A percentile compares a stretch with the other conserved stretches of the same genome.
Conservation (phyloP, 2,797 vertebrate genomes). For the Falco biarmicus region DNA sequence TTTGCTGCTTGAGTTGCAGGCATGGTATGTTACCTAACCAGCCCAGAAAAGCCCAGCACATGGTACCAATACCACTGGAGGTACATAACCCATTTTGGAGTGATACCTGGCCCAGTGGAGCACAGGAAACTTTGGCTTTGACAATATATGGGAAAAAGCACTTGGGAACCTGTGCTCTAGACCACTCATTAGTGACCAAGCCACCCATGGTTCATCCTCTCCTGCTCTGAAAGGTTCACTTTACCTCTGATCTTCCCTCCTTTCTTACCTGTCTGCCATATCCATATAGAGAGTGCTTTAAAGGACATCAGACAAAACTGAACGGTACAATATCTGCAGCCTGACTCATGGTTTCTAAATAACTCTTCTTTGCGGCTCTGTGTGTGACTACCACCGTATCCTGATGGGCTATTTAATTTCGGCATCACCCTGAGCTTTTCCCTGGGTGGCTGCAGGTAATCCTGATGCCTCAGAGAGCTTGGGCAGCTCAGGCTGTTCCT, state of each 20-base stretch:
- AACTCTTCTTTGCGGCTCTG: neutral
- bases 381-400: neutral
- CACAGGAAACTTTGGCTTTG: neutral
- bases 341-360: neutral
- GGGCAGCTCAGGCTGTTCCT: neutral
- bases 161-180: neutral
- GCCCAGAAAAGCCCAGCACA: neutral
- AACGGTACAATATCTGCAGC: neutral
- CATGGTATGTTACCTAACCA: neutral
- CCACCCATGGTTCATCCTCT: neutral
- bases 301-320: neutral
- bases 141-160: neutral
- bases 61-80: neutral
- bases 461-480: neutral
- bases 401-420: accelerated
- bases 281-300: neutral
- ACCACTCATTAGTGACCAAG: neutral
- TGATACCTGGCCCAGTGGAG: accelerated
- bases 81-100: neutral
- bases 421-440: neutral
- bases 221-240: neutral
- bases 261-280: neutral
- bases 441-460: neutral
- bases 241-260: neutral
- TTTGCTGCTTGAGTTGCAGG: neutral